phyloP scores from a whole-genome alignment of 2,888 invertebrate genomes.

The Catonia carolina region DNA sequence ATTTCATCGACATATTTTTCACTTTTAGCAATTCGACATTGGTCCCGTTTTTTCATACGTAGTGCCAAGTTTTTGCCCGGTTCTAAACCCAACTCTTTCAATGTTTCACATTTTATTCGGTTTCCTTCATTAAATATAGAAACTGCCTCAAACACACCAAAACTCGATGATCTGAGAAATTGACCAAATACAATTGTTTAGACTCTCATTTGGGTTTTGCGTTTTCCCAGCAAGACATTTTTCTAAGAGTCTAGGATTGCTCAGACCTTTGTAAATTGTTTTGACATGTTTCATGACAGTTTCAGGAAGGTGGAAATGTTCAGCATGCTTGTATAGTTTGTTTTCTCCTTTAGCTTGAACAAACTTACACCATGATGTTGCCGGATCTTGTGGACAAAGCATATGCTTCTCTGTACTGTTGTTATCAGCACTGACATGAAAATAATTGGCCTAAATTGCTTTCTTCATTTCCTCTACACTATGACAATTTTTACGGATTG shows the following conservation, averaged over 20 bases:
- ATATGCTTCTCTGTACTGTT: neutral
- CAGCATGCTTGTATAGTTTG: neutral
- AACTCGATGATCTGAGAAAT: too few species aligned
- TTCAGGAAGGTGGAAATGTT: too few species aligned
- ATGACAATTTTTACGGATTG: neutral
- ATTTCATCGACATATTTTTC: constrained; percentile 3
- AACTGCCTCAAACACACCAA: constrained; percentile 8
- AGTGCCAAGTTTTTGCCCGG: neutral
- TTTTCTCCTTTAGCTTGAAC: neutral
- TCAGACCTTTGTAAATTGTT: neutral
- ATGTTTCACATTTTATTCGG: neutral
- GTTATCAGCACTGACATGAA: neutral
- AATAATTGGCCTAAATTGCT: neutral
- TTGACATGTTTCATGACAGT: neutral
- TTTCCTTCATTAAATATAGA: constrained; percentile 3
- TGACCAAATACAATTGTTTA: neutral
- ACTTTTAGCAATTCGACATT: neutral
- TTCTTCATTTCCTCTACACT: neutral
- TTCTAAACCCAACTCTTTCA: neutral
- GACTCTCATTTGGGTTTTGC: too few species aligned
- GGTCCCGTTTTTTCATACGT: neutral
- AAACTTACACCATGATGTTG: neutral
- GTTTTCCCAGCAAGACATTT: neutral
- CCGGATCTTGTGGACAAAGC: neutral
- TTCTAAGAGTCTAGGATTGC: neutral